Base-by-base conservation (phyloP, 2,888 invertebrate genomes). In the Aquatica leii region DNA sequence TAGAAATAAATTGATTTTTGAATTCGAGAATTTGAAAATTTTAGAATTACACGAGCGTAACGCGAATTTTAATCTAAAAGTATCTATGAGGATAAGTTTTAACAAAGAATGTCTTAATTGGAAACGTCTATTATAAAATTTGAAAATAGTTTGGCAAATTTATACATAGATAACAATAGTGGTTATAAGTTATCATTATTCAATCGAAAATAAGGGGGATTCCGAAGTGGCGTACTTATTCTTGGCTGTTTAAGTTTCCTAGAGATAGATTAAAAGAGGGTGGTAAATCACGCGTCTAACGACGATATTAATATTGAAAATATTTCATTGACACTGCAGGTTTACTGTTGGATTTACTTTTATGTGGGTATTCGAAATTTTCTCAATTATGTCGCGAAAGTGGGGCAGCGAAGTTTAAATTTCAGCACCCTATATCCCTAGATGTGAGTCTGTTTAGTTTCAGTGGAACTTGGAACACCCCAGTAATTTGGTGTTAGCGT, bases 361-460 rank as follows among this genome's bases (percentile, higher is more conserved):
- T 43, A 43, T 14, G 40, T 8, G 12, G 12, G 12, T 43, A 43
- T 43, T 17, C 17, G 41, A 43, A 43, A 43, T 43, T 37, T 37
- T 43, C 41, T 43, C 41, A 43, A 43, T 43, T 43, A 43, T 43
- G 41, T 43, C 41, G 14, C 41, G 46, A 59, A 59, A 59, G 21
- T 59, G 37, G 59, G 59, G 48, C 54, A 59, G 59, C 37, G 21
- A 21, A 53, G 37, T 21, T 46, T 35, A 54, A 54, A 43, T 54
- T 58, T 43, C 21, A 50, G 8, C 41, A 41, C 11, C 37, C 40
- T 51, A 40, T 21, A 40, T 8, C 17, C 6, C 15, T 21, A 50
- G 20, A 50, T 21, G 57, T 50, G 49, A 14, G 50, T 57, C 18
- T 57, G 14, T 48, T 24, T 48, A 46, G 21, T 34, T 11, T n/a